These are phyloP conservation scores for Bursaphelenchus mucronatus DNA, from an alignment of 1,140 invertebrate genomes.

Conservation along the genomic window DNA sequence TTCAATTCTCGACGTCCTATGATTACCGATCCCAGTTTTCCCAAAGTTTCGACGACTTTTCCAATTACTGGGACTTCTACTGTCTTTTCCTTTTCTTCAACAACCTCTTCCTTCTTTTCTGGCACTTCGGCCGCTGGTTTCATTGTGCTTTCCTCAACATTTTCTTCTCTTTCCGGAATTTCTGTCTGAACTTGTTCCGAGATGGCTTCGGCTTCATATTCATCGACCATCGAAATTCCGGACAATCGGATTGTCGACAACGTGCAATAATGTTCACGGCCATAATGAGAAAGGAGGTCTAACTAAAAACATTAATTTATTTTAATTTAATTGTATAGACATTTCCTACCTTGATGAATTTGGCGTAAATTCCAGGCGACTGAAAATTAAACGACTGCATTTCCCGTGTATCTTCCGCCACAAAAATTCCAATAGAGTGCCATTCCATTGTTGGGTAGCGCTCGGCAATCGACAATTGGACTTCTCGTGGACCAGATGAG, in stretches of 20 bases:
- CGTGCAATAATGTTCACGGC: constrained; percentile 93
- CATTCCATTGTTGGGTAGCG: constrained; percentile 86
- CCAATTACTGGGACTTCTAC: neutral
- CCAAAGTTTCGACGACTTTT: too few relatives aligned
- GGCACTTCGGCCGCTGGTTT: neutral
- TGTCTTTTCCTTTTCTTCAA: constrained; percentile 19
- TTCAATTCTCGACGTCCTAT: too few relatives aligned
- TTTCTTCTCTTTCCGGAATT: too few relatives aligned
- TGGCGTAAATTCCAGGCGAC: constrained; percentile 76
- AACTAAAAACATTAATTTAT: constrained; percentile 62
- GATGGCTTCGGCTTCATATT: constrained; percentile 61
- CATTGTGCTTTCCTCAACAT: neutral
- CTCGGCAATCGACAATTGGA: constrained; percentile 76
- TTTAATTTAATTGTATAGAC: constrained; percentile 18
- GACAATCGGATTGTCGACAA: constrained; percentile 83
- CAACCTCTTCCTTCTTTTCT: constrained; percentile 4
- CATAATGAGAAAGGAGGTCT: constrained; percentile 85
- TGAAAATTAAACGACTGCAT: constrained; percentile 78
- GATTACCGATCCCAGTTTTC: too few relatives aligned
- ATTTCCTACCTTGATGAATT: constrained; percentile 71
- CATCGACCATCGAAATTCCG: constrained; percentile 70
- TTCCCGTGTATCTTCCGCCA: constrained; percentile 76
- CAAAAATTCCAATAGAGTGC: constrained; percentile 79
- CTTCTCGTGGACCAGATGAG: constrained; percentile 87
- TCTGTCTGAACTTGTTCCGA: neutral